Evolutionary conservation across 53 echinoderm and acorn worm species (phyloP), one percentile per base, ranked within the genome.

Genomic region (Zoroaster sp.): DNA sequence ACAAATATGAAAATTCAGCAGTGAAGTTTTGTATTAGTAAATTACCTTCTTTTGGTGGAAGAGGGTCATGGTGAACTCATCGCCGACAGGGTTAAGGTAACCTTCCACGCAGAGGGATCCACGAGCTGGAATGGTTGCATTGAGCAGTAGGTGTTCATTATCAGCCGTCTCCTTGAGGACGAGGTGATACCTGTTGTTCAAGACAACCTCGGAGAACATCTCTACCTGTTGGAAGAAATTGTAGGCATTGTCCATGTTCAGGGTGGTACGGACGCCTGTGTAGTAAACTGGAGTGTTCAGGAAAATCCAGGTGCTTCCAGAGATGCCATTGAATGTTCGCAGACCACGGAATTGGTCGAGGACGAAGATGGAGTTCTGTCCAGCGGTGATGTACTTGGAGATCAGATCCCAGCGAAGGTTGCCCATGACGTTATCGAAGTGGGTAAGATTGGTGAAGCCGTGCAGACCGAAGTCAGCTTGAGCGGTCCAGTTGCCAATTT

Each of bases 11-110:
- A n/a, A n/a, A n/a, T n/a, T 9, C 31, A 11, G 7, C 9, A 8
- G 69, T 17, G 49, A 10, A 21, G 78, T 18, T 14, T 17, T 7
- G 69, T 8, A 68, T n/a, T 10, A 6, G 36, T 3, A 39, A 63
- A 11, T 87, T 79, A 89, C 92, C 41, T 47, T 71, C 52, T 51
- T 89, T 43, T 83, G 83, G 69, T 89, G 93, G 83, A 89, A 88
- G 71, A 93, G 41, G 39, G 89, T 89, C 78, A 89, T 85, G 75
- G 75, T 77, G 36, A 93, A 25, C 78, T 89, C 63, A 76, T 88
- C 89, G 30, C 92, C 92, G 49, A 75, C 49, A 43, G 83, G 42
- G 65, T 87, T 91, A 31, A 93, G 89, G 54, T 89, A 36, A 40
- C 68, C 89, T 9, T 89, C 47, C 8, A 78, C 53, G 32, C 74